Evolutionary conservation across 2,888 invertebrate species (phyloP).

Genomic region (Cerceris ruficornis): DNA sequence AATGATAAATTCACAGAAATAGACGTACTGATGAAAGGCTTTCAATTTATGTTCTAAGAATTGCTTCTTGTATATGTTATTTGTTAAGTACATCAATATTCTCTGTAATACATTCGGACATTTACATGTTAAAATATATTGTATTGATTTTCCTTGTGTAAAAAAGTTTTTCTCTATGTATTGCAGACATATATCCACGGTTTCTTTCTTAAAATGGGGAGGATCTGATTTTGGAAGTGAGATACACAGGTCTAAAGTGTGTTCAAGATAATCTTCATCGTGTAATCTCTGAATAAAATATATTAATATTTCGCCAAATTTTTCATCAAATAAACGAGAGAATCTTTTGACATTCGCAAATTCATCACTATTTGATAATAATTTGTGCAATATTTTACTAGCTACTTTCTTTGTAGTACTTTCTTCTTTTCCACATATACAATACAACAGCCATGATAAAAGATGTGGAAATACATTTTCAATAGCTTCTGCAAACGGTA

Average conservation of each 20-base stretch:
- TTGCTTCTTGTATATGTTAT: constrained; percentile 82
- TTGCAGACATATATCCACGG: constrained; percentile 81
- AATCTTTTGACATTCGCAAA: constrained; percentile 69
- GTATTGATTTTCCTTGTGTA: constrained; percentile 79
- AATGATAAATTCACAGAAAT: constrained; percentile 82
- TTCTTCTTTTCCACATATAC: constrained; percentile 58
- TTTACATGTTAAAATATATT: constrained; percentile 70
- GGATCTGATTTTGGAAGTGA: constrained; percentile 78
- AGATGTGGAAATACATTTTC: constrained; percentile 72
- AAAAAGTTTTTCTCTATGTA: constrained; percentile 82
- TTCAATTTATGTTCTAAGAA: constrained; percentile 83
- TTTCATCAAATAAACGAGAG: constrained; percentile 69
- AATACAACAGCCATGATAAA: constrained; percentile 64
- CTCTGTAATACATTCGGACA: constrained; percentile 83
- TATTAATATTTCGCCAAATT: constrained; percentile 77
- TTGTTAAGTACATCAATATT: constrained; percentile 83
- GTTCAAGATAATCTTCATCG: constrained; percentile 81
- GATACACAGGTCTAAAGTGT: constrained; percentile 78
- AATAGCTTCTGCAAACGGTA: constrained; percentile 70
- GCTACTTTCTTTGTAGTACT: constrained; percentile 55
- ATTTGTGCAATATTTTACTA: constrained; percentile 63
- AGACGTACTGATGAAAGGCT: constrained; percentile 84
- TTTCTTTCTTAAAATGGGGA: constrained; percentile 81
- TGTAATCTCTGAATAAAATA: constrained; percentile 74
- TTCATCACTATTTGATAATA: constrained; percentile 69